Evolutionary conservation across 37 sponge, comb jelly and placozoan species (phyloP).

Genomic region (Amphimedon queenslandica): DNA sequence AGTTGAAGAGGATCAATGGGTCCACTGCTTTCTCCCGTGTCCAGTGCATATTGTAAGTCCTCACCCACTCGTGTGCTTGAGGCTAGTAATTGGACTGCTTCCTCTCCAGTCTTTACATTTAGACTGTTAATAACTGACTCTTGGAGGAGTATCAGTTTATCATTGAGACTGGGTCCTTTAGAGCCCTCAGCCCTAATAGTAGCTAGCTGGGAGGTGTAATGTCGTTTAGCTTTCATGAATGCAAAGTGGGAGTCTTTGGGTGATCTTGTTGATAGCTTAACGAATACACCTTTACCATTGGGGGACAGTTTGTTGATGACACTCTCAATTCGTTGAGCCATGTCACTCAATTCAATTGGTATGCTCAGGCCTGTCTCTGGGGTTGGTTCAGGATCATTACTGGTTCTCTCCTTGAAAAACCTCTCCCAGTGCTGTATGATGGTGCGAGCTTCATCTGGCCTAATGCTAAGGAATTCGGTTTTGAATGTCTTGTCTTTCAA

Average conservation of each 20-base stretch:
- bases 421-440: conserved; percentile 15
- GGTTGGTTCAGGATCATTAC: background rate
- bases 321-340: background rate
- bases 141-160: conserved; percentile 10
- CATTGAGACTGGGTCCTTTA: background rate
- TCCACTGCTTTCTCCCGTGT: conserved; percentile 11
- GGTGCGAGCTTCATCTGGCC: conserved; percentile 17
- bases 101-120: conserved; percentile 18
- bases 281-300: conserved; percentile 17
- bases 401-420: conserved; percentile 7
- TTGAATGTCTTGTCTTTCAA: conserved; percentile 19
- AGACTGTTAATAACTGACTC: conserved; percentile 20
- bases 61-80: conserved; percentile 39
- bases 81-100: conserved; percentile 24
- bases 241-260: conserved; percentile 44
- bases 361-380: background rate
- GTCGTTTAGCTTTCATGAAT: conserved; percentile 16
- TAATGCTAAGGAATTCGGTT: conserved; percentile 11
- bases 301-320: conserved; percentile 9
- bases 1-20: too few relatives aligned
- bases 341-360: conserved; percentile 2
- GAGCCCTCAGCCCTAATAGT: background rate
- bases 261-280: conserved; percentile 38
- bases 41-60: conserved; percentile 36
- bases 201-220: background rate